Base-by-base conservation (phyloP, 2,888 invertebrate species). In the Thecophora atra region DNA sequence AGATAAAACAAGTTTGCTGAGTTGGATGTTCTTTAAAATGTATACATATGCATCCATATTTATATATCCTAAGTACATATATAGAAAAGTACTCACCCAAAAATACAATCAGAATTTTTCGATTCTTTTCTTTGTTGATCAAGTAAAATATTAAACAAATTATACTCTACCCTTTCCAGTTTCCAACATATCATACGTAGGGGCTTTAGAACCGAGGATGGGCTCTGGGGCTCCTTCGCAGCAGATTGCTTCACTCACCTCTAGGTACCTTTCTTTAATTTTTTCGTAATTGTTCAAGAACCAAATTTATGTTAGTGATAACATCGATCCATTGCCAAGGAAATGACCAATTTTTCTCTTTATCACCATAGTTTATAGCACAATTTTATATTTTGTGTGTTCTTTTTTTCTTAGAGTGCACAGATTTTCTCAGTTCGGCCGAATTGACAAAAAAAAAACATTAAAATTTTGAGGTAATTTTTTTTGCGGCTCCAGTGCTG, bases 401-500 rank as follows among this genome's bases (percentile, higher is more conserved):
- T 56, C 19, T 54, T 30, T 42, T 67, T 37, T 42, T 67, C 56
- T 42, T 68, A 21, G 58, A 26, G 47, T 58, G 28, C 58, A 68
- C 56, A 68, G 44, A 68, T 58, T 68, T 58, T 67, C 54, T 21
- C 30, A 26, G 37, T 11, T 37, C 37, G 15, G 4, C 28, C 47
- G n/a, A n/a, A n/a, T n/a, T n/a, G n/a, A n/a, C n/a, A n/a, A n/a
- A n/a, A n/a, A n/a, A n/a, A n/a, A n/a, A n/a, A n/a, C 19, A n/a
- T 65, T 30, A 28, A 26, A 66, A 66, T 30, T 28, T 51, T 66
- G 42, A 56, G 68, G 58, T 68, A 44, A 56, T 68, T 68, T 58
- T 58, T 19, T n/a, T n/a, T n/a, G n/a, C n/a, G n/a, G n/a, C n/a
- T n/a, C n/a, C n/a, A n/a, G n/a, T n/a, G n/a, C n/a, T n/a, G n/a